phyloP scores from a whole-genome alignment of 2,797 vertebrate genomes.

The Petrocephalus sullivani region DNA sequence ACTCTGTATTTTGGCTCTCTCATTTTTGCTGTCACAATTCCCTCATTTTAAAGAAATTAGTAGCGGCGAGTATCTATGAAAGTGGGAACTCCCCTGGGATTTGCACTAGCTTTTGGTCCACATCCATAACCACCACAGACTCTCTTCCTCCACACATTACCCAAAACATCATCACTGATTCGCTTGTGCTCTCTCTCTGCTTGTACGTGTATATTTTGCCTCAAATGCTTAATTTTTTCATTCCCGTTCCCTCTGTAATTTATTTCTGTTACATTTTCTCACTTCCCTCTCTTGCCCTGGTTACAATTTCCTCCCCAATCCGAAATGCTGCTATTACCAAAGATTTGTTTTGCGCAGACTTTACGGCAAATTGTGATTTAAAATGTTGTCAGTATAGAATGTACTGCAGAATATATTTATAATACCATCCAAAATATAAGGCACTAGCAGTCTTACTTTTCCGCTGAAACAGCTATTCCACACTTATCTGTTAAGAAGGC shows the following conservation, averaged over 20 bases:
- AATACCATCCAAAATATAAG: neutral
- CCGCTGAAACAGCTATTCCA: too few relatives aligned
- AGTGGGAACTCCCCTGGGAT: neutral
- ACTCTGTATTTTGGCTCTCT: neutral
- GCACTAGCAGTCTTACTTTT: too few relatives aligned
- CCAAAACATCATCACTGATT: neutral
- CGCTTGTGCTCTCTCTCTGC: neutral
- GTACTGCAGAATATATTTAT: neutral
- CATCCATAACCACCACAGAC: neutral
- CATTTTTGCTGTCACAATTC: neutral
- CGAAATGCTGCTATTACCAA: neutral
- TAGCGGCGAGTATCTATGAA: neutral
- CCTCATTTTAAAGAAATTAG: neutral
- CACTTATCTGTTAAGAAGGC: too few relatives aligned
- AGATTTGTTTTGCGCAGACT: neutral
- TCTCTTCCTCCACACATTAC: neutral
- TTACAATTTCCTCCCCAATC: neutral
- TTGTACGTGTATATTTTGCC: neutral
- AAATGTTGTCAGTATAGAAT: neutral
- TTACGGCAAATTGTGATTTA: neutral
- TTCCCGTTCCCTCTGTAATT: neutral
- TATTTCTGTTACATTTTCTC: neutral
- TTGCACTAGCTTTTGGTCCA: neutral
- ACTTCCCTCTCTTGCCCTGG: neutral
- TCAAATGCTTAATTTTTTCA: neutral